Conservation (phyloP, 2,888 invertebrate species). For the Pachydiplax longipennis region DNA sequence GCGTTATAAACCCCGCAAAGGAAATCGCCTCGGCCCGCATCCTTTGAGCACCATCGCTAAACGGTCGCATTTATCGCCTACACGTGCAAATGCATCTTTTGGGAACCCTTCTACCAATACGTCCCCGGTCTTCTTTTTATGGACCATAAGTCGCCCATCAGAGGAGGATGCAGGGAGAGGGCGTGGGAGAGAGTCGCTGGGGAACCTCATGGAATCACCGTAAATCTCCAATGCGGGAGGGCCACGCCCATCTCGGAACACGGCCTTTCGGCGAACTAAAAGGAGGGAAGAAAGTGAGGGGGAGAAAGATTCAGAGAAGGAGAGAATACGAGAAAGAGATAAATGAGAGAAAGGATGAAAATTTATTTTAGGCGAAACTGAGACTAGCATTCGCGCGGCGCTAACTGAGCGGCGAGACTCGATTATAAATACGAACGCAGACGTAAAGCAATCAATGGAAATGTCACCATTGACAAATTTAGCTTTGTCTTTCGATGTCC, state of each 20-base stretch:
- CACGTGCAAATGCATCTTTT: slow-evolving; percentile 25
- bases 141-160: slow-evolving; percentile 12
- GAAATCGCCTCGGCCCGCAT: background rate
- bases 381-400: too few relatives aligned
- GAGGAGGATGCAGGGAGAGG: background rate
- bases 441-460: too few relatives aligned
- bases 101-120: background rate
- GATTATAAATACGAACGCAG: too few relatives aligned
- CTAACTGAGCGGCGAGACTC: too few relatives aligned
- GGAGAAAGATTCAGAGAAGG: background rate
- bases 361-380: too few relatives aligned
- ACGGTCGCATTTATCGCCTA: slow-evolving; percentile 19
- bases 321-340: too few relatives aligned
- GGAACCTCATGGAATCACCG: background rate
- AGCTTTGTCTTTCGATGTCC: too few relatives aligned
- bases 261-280: background rate
- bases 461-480: too few relatives aligned
- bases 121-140: background rate
- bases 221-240: slow-evolving; percentile 15
- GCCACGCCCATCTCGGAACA: slow-evolving; percentile 6
- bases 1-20: background rate
- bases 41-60: background rate
- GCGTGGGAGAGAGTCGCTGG: background rate
- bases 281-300: too few relatives aligned
- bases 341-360: too few relatives aligned